phyloP scores from a whole-genome alignment of 37 sponge, comb jelly and placozoan species.

The Spongilla lacustris region DNA sequence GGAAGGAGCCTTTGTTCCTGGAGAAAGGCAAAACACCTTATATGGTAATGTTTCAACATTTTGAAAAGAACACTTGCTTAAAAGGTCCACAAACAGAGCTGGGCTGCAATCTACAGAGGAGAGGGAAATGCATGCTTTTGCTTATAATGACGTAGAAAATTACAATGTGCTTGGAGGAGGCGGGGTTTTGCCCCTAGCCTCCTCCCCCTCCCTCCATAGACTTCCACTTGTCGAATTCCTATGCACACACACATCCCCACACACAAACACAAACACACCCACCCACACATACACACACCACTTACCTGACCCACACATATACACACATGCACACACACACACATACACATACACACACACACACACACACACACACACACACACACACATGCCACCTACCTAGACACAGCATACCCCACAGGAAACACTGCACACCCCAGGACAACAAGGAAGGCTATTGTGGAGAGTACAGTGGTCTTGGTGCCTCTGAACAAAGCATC shows the following conservation, averaged over 20 bases:
- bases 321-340: conserved; percentile 37
- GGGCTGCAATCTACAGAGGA: conserved; percentile 39
- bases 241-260: too few relatives aligned
- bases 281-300: conserved; percentile 27
- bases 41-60: conserved; percentile 18
- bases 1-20: neutral
- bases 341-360: conserved; percentile 40
- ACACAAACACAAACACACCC: neutral
- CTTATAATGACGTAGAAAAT: too few relatives aligned
- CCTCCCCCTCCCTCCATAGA: too few relatives aligned
- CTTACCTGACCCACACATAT: neutral
- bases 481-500: conserved; percentile 47
- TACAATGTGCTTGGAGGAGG: too few relatives aligned
- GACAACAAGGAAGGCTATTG: conserved; percentile 37
- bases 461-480: conserved; percentile 39
- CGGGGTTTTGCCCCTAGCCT: too few relatives aligned
- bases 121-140: too few relatives aligned
- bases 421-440: neutral
- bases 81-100: conserved; percentile 79
- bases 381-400: neutral
- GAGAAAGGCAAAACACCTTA: too few relatives aligned
- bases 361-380: conserved; percentile 3
- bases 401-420: neutral
- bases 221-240: too few relatives aligned
- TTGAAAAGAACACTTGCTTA: conserved; percentile 71